These are phyloP conservation scores for Plebejus melissa DNA, from an alignment of 2,888 invertebrate genomes.

Conservation along the genomic window DNA sequence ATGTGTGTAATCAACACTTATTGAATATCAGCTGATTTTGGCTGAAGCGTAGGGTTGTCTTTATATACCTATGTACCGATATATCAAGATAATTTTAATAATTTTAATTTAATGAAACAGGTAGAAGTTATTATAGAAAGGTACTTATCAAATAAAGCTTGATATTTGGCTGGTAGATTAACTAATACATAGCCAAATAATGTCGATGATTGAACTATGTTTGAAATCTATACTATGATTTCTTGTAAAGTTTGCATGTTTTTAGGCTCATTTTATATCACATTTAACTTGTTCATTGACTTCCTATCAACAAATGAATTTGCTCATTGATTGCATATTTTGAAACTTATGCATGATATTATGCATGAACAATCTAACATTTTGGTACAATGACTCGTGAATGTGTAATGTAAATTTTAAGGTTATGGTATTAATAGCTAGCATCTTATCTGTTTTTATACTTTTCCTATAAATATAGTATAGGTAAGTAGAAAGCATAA, in stretches of 20 bases:
- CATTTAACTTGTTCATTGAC: not conserved
- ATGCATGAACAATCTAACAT: not conserved
- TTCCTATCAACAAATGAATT: not conserved
- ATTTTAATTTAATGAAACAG: not conserved
- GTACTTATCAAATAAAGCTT: not conserved
- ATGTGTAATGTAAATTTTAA: not conserved
- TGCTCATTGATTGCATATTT: not conserved
- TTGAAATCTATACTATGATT: not conserved
- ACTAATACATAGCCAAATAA: not conserved
- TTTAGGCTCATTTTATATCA: not conserved
- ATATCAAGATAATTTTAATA: not conserved
- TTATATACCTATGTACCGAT: not conserved
- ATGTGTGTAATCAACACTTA: not conserved
- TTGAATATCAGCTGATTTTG: constrained; percentile 26
- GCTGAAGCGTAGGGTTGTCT: not conserved
- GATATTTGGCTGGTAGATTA: not conserved
- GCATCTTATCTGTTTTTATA: not conserved
- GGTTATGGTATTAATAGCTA: not conserved
- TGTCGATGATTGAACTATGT: not conserved
- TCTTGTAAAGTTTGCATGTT: not conserved
- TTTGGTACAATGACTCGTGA: constrained; percentile 1
- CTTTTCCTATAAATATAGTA: not conserved
- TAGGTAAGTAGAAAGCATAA: not conserved
- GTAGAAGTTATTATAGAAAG: not conserved
- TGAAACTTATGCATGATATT: not conserved